Evolutionary conservation across 2,888 invertebrate genomes (phyloP).

Genomic region (Lochmaea capreae): DNA sequence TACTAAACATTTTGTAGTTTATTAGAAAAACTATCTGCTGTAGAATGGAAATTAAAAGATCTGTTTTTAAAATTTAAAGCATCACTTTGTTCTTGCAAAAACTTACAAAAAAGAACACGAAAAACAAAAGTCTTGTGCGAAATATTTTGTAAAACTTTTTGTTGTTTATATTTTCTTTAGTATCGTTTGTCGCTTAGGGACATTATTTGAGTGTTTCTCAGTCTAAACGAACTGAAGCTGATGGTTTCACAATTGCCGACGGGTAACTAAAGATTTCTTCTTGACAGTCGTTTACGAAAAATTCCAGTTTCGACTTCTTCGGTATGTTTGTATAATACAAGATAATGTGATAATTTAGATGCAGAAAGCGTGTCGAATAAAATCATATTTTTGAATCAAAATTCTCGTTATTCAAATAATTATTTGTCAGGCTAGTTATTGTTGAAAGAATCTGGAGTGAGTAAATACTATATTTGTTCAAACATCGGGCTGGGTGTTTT

Average conservation of each 20-base stretch:
- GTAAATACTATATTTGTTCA: no score
- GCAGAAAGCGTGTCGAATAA: background rate
- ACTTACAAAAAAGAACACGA: background rate
- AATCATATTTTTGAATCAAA: no score
- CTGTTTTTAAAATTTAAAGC: no score
- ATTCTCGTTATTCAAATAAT: background rate
- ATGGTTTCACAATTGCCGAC: constrained; percentile 8
- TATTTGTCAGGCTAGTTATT: no score
- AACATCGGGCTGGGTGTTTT: no score
- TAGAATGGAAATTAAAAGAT: no score
- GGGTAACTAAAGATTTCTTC: background rate
- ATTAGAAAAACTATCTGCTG: no score
- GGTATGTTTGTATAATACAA: background rate
- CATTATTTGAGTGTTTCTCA: constrained; percentile 13
- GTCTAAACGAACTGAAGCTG: background rate
- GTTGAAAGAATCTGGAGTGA: no score
- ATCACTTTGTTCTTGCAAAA: no score
- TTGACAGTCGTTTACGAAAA: background rate
- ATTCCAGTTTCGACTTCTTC: no score
- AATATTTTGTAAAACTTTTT: background rate
- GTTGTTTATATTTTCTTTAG: constrained; percentile 11
- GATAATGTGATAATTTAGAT: background rate
- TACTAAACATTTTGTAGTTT: no score
- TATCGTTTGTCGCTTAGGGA: constrained; percentile 14
- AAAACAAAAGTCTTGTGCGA: background rate